Conservation (phyloP, 2,888 invertebrate species). For the Hydrotaea cyrtoneurina region DNA sequence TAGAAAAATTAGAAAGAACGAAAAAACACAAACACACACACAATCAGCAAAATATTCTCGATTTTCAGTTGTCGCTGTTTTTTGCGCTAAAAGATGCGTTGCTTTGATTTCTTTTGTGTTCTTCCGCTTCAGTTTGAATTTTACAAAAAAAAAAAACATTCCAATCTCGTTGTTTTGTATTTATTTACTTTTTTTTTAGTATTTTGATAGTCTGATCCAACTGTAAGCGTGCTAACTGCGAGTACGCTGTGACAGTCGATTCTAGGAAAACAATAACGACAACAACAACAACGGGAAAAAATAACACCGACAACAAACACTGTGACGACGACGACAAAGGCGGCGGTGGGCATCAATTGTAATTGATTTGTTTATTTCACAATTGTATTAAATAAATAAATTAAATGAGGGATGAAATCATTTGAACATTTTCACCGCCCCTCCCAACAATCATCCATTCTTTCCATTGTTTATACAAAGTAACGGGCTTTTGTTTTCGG, state of each 20-base stretch:
- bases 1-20: neutral
- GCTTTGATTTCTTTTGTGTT: constrained; percentile 29
- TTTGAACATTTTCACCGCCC: neutral
- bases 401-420: constrained; percentile 43
- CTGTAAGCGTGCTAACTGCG: neutral
- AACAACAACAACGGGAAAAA: too few species aligned
- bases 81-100: constrained; percentile 10
- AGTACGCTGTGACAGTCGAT: neutral
- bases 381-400: constrained; percentile 43
- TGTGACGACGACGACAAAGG: neutral
- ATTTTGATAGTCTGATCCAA: constrained; percentile 21
- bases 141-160: constrained; percentile 6
- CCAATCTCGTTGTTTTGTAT: neutral
- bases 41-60: neutral
- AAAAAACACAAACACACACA: neutral
- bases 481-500: neutral
- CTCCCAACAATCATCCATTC: too few species aligned
- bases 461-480: constrained; percentile 25
- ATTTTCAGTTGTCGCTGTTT: constrained; percentile 1
- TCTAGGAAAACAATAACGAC: constrained; percentile 6
- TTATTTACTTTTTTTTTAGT: neutral
- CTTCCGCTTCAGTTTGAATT: constrained; percentile 33
- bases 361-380: constrained; percentile 57
- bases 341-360: constrained; percentile 34
- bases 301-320: neutral